Evolutionary conservation across 2,888 invertebrate genomes (phyloP), one percentile per base, ranked within the genome.

Genomic region (Amblyjoppa fuscipennis): DNA sequence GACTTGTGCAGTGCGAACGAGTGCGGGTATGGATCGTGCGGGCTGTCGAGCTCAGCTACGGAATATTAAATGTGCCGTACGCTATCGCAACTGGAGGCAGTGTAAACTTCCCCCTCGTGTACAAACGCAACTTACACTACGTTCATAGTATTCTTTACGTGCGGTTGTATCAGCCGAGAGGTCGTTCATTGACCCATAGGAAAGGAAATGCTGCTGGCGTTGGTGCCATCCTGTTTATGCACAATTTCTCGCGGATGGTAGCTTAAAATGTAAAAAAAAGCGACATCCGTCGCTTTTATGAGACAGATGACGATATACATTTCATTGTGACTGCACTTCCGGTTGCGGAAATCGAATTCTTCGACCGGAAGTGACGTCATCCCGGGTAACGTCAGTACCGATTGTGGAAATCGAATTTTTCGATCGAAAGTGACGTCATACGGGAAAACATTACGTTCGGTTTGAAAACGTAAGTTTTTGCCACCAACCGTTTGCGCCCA

Each of bases 11-110:
- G 73, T 83, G 83, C 76, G 70, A 68, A 71, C 64, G 9, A 53
- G 66, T 73, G 78, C 78, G 64, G 73, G 74, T 83, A 74, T 69
- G 69, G 66, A 83, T 83, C 85, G 83, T 83, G 81, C 77, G 85
- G 76, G 84, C 71, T 79, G 80, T 83, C 69, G 85, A 74, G 81
- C 79, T 86, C 83, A 76, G 81, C 83, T 71, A 78, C 76, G 73
- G 86, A 87, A 86, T 86, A 87, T 84, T 84, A 86, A 87, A 86
- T 87, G 84, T 84, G 84, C 86, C 86, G 87, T 87, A 86, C 73
- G 82, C 76, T 81, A 81, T 84, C 84, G 80, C 81, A 81, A 86
- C 76, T 81, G 28, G 69, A 84, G 84, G 80, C 83, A 81, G 76
- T 79, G 85, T 80, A 75, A 82, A 77, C 81, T 76, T 80, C 74